Conservation (phyloP, 2,888 invertebrate species). For the Keiferia lycopersicella region DNA sequence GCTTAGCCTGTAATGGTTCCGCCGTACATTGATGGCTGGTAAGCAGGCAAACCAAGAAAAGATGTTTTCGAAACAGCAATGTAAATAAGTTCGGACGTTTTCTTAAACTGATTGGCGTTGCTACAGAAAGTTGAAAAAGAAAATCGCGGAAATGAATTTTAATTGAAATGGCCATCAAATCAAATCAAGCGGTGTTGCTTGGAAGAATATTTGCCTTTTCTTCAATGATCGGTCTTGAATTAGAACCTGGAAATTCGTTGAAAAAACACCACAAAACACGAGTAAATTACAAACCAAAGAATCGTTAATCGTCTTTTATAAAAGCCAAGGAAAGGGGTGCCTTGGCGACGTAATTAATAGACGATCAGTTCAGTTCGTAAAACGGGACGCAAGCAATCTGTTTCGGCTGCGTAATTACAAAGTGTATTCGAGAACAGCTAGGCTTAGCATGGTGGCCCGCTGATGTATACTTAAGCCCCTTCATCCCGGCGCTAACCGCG, state of each 20-base stretch:
- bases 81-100: background rate
- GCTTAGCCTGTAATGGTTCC: background rate
- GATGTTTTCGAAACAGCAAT: background rate
- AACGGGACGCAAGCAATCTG: conserved; percentile 49
- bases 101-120: too few relatives aligned
- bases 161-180: too few relatives aligned
- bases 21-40: background rate
- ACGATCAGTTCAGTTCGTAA: conserved; percentile 19
- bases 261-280: background rate
- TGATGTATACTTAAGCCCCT: conserved; percentile 60
- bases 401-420: conserved; percentile 67
- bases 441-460: conserved; percentile 52
- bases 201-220: background rate
- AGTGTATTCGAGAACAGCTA: conserved; percentile 61
- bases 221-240: background rate
- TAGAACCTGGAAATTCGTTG: background rate
- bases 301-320: conserved; percentile 1
- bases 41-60: background rate
- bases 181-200: too few relatives aligned
- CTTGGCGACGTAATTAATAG: conserved; percentile 11
- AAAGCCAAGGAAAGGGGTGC: conserved; percentile 8
- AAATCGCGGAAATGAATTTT: too few relatives aligned
- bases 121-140: too few relatives aligned
- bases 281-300: background rate
- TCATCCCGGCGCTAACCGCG: conserved; percentile 46